These are phyloP conservation scores for Oryzias woworae DNA, from an alignment of 2,113 vertebrate genomes.

Conservation along the genomic window DNA sequence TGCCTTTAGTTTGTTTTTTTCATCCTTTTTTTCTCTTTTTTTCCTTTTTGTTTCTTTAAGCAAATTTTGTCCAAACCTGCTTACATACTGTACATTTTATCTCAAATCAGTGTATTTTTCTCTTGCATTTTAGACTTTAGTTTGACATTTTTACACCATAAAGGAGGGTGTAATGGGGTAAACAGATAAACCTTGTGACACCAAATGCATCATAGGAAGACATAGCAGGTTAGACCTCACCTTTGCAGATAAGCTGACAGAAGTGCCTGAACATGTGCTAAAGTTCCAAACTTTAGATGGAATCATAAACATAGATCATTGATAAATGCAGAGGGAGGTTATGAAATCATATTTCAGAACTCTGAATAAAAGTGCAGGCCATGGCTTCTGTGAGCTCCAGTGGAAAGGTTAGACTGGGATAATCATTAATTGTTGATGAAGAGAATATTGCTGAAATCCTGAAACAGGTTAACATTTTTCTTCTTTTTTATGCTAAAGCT, in stretches of 20 bases:
- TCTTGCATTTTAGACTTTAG: background rate
- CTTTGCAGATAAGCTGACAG: constrained; percentile 14
- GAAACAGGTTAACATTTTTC: constrained; percentile 60
- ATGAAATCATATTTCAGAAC: constrained; percentile 34
- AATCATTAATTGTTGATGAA: constrained; percentile 70
- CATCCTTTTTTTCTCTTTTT: constrained; percentile 9
- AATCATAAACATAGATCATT: constrained; percentile 47
- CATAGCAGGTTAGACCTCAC: constrained; percentile 2
- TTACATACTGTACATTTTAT: constrained; percentile 37
- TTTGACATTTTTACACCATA: constrained; percentile 13
- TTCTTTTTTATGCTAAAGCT: constrained; percentile 47
- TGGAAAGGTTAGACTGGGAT: constrained; percentile 48
- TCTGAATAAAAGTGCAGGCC: constrained; percentile 21
- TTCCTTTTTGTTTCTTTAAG: constrained; percentile 30
- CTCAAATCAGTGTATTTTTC: constrained; percentile 26
- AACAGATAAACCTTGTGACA: constrained; percentile 11
- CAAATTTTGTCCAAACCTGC: constrained; percentile 50
- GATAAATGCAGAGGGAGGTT: constrained; percentile 30
- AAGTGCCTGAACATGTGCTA: constrained; percentile 9
- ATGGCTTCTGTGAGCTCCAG: constrained; percentile 37
- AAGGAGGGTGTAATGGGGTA: constrained; percentile 16
- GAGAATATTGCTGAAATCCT: constrained; percentile 48
- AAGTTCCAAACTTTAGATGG: constrained; percentile 16
- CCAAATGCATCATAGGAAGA: constrained; percentile 18
- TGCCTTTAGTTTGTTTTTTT: constrained; percentile 27